These are phyloP conservation scores for Crenichthys baileyi DNA, from an alignment of 2,797 vertebrate genomes.

Conservation along the genomic window DNA sequence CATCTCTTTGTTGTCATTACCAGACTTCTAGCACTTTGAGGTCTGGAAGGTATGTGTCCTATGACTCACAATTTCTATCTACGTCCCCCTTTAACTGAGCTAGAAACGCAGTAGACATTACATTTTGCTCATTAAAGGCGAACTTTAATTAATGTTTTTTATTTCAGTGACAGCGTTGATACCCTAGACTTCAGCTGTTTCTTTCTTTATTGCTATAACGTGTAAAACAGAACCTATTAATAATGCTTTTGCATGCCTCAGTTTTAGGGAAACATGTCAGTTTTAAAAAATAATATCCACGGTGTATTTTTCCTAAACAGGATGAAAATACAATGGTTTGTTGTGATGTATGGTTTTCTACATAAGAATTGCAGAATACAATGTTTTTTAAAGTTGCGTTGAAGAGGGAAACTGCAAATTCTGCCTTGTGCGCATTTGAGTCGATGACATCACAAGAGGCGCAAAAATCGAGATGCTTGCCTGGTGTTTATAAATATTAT, in stretches of 20 bases:
- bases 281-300: no score
- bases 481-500: background rate
- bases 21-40: background rate
- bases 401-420: background rate
- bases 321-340: background rate
- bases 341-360: background rate
- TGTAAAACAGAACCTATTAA: background rate
- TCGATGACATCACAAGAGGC: background rate
- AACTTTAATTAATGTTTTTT: background rate
- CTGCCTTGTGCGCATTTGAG: background rate
- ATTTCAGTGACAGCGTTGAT: background rate
- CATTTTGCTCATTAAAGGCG: background rate
- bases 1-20: no score
- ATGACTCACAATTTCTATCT: background rate
- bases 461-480: background rate
- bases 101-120: background rate
- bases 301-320: no score
- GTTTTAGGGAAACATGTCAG: background rate
- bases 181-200: background rate
- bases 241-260: background rate
- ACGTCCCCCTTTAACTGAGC: background rate
- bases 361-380: background rate
- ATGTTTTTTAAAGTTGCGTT: background rate
- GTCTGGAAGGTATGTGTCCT: conserved; percentile 10
- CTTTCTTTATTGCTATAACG: background rate